Base-by-base conservation (phyloP, 2,888 invertebrate species). In the Dastarcus helophoroides region DNA sequence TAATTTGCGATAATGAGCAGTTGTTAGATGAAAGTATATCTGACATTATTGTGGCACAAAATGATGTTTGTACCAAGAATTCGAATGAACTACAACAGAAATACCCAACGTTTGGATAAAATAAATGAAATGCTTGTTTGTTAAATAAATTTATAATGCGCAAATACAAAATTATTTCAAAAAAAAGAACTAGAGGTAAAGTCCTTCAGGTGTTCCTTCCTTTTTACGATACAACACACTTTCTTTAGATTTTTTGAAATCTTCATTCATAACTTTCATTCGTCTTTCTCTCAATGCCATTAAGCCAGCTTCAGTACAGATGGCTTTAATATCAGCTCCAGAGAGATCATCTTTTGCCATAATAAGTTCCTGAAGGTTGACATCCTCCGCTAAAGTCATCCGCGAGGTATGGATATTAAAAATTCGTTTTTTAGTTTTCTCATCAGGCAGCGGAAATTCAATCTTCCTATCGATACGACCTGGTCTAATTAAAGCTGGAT, bases 331-430 rank as follows among this genome's bases (percentile, higher is more conserved):
- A 60, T 91, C 91, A 38, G 91, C 91, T 11, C 98, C 98, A 30
- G 95, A 97, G 9, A 99, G 72, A 66, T 99, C 98, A 69, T 99
- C 98, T 60, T 99, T 99, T 3, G 97, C 90, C 89, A 95, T 93
- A 40, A 99, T 94, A 29, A 97, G 76, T 60, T 98, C 97, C 9
- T 62, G 90, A 7, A 99, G 71, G 56, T 94, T 91, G 5, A 99
- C 98, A 65, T 98, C 95, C 38, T 83, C 85, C 6, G 95, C 82
- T 35, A 99, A 66, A 0, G 97, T 99, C 98, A 99, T 99, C 42
- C 93, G 73, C n/a, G 89, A 89, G 1, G 98, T 98, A 63, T 99
- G 98, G 50, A 99, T 99, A 41, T 83, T 88, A 59, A 97, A 95
- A 54, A 97, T 97, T 42, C 97, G 73, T 33, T 89, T 73, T 58